Base-by-base conservation (phyloP, 2,888 invertebrate species). In the Heliconius ismenius region DNA sequence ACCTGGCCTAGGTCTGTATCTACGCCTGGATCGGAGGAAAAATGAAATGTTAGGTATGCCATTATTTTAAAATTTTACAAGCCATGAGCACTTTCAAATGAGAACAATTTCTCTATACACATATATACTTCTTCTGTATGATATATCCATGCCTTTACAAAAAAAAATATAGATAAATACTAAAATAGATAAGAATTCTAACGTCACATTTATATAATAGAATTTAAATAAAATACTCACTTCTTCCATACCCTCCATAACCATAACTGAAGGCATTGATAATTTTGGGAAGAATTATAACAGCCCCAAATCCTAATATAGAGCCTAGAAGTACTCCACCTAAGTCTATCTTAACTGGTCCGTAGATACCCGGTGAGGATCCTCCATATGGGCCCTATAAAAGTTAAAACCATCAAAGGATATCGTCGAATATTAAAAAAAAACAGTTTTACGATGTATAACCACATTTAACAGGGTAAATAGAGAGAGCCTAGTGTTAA, bases 241-340 rank as follows among this genome's bases (percentile, higher is more conserved):
- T 96, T 88, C 97, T 95, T 60, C 96, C 97, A 78, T 96, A 96
- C 43, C 95, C 94, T 6, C 95, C 95, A 63, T 96, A 96, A 7
- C 95, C 95, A 67, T 96, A 96, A 0, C 96, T 96, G 77, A 98
- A 95, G 0, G 96, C 95, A 79, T 96, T 95, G 4, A 97, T 95
- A 63, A 98, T 88, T 89, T 98, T 98, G 0, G 98, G 98, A 70
- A 97, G 94, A 4, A 98, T 95, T 26, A 98, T 92, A 77, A 98
- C 96, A 1, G 97, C 97, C 21, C 97, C 97, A 73, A 98, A 95
- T 0, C 98, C 98, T 68, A 98, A 94, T 3, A 97, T 95, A 3
- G 97, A 97, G 0, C 98, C 98, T 36, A 98, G 91, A 11, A 97
- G 95, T 13, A 98, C 96, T 1, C 97, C 98, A 10, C 97, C 98